Evolutionary conservation across 2,113 vertebrate species (phyloP).

Genomic region (Pollimyrus isidori): DNA sequence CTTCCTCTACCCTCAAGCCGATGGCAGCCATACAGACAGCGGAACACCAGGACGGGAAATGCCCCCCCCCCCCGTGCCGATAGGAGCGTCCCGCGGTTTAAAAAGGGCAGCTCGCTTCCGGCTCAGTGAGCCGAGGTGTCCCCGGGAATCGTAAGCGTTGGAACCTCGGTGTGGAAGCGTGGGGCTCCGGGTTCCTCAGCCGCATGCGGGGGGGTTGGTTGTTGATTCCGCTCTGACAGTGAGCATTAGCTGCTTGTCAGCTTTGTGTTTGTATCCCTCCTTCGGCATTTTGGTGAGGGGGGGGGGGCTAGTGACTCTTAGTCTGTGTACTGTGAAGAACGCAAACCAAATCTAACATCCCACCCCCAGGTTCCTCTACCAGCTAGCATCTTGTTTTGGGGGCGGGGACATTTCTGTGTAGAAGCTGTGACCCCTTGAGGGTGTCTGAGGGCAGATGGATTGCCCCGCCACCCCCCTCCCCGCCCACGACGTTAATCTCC

Average conservation of each 20-base stretch:
- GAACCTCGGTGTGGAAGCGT: background rate
- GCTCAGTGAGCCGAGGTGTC: background rate
- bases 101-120: background rate
- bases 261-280: background rate
- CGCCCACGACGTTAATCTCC: background rate
- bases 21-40: background rate
- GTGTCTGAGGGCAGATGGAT: background rate
- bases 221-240: background rate
- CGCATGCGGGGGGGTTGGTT: background rate
- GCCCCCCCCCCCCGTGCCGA: background rate
- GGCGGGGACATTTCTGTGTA: background rate
- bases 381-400: background rate
- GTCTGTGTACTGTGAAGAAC: too few species aligned
- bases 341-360: background rate
- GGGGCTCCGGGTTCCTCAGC: background rate
- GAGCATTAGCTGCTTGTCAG: background rate
- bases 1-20: background rate
- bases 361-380: background rate
- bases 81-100: background rate
- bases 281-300: background rate
- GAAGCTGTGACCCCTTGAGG: background rate
- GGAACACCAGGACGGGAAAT: background rate
- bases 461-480: background rate
- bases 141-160: background rate
- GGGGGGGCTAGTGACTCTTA: background rate